Evolutionary conservation across 2,888 invertebrate species (phyloP), one percentile per base, ranked within the genome.

Genomic region (Rhamphomyia laevipes): DNA sequence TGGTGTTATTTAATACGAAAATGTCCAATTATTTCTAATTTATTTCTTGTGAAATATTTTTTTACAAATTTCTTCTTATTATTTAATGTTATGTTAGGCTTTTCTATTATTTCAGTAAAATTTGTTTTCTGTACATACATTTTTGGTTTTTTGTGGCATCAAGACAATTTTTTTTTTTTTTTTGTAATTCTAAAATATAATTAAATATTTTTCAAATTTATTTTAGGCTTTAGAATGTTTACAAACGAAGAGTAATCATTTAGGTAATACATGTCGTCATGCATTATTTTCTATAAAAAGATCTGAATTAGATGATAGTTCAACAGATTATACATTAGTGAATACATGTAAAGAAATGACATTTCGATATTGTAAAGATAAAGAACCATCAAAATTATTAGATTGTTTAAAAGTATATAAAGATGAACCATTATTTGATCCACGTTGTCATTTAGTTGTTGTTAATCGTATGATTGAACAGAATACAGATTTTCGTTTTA

Each of bases 391-490:
- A 3, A 80, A 81, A 51, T 75, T 86, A 41, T 72, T 91, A 27
- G 82, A 84, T 52, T 91, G 91, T 64, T 73, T 91, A 13, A 89
- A 88, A 74, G 76, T 74, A 52, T 80, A 85, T 63, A 85, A 83
- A 59, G 83, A 89, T 61, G 82, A 87, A 60, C 72, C 77, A 1
- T 77, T 78, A 17, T 94, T 94, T 69, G 87, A 88, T 64, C 78
- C 82, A 49, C 84, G 83, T 55, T 96, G 95, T 64, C 83, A 85
- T 63, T 73, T 81, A 48, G 79, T 93, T 16, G 84, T 95, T n/a
- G 77, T 87, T 1, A 84, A 86, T 63, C 78, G 94, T 57, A 84
- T 93, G 80, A 84, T 90, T 55, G 89, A 92, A 67, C 90, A 90
- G 67, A 89, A 88, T 63, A 80, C 84, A 51, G 95, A 96, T 71